Evolutionary conservation across 2,113 vertebrate genomes (phyloP), one percentile per base, ranked within the genome.

Genomic region (Cnemophilus loriae): DNA sequence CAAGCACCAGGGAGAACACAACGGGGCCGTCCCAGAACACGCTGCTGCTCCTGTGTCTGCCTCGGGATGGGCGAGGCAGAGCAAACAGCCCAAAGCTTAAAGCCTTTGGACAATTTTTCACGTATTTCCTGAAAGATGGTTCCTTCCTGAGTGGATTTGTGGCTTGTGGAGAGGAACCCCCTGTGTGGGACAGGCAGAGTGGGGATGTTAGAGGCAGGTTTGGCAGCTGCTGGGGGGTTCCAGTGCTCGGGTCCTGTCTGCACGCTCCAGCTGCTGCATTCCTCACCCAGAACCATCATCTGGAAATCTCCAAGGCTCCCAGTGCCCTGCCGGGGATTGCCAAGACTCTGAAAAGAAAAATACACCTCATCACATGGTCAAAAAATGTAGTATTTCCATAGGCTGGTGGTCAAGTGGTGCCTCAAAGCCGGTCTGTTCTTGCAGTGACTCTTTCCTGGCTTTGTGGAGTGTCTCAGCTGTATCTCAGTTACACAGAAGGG

Each of bases 21-120:
- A 4, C 0, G 2, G 12, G 10, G 3, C 37, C 0, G 0, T 23
- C 28, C 87, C 4, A 4, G 61, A 77, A 30, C 9, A 6, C 0
- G 0, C 20, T 4, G 0, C 7, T 1, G 4, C 3, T 28, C 11
- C 9, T 39, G 14, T 1, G 41, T 71, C 57, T 57, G 78, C 33
- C 37, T 47, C 19, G 46, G 50, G 16, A 10, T 19, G 42, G n/a
- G 26, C 67, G 18, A 91, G 30, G 35, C 53, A 60, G 47, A 74
- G 24, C 76, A 49, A 84, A 28, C 6, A 57, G 20, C 9, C 16
- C 9, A 3, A 33, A 60, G 17, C 20, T 44, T 41, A 27, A 65
- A 74, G 41, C 13, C 37, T 78, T 16, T 61, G 41, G 79, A 37
- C 16, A 27, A 14, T 60, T 80, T 85, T 37, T 49, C 52, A 14